phyloP scores from a whole-genome alignment of 2,113 vertebrate genomes.

The Chrysochloris asiatica region DNA sequence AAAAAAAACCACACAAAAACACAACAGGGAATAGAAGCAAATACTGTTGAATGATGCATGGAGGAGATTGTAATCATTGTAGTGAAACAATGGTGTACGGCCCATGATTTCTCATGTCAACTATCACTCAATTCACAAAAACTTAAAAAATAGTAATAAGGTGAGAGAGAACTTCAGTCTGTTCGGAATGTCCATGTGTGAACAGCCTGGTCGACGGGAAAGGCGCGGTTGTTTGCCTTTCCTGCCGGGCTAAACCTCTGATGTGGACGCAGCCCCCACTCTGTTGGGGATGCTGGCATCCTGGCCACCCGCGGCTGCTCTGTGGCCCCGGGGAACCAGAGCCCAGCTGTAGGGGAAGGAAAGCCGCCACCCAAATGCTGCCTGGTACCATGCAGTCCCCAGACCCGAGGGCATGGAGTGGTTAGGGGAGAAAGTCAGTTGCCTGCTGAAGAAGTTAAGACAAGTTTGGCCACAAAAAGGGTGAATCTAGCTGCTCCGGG shows the following conservation, averaged over 20 bases:
- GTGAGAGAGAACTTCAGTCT: too few species aligned
- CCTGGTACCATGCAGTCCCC: slow-evolving; percentile 60
- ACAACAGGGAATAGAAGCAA: too few species aligned
- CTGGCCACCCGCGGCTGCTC: slow-evolving; percentile 50
- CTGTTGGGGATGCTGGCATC: slow-evolving; percentile 77
- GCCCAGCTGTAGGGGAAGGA: slow-evolving; percentile 23
- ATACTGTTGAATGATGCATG: too few species aligned
- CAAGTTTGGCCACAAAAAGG: slow-evolving; percentile 91
- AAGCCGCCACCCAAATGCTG: slow-evolving; percentile 16
- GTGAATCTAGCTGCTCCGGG: slow-evolving; percentile 83
- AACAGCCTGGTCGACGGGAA: slow-evolving; percentile 47
- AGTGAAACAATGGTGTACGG: too few species aligned
- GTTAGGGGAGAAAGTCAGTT: slow-evolving; percentile 86
- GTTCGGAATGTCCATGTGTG: too few species aligned
- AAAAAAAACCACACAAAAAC: too few species aligned
- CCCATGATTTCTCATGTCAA: too few species aligned
- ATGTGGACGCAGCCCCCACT: slow-evolving; percentile 55
- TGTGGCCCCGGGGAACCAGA: slow-evolving; percentile 27
- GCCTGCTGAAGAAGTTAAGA: slow-evolving; percentile 90
- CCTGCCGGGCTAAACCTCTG: neutral
- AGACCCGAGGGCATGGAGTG: slow-evolving; percentile 88
- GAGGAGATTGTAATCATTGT: too few species aligned
- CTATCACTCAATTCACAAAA: too few species aligned
- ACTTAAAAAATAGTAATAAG: too few species aligned
- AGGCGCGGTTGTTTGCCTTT: slow-evolving; percentile 7